phyloP scores from a whole-genome alignment of 2,113 vertebrate genomes.

The Perca fluviatilis region DNA sequence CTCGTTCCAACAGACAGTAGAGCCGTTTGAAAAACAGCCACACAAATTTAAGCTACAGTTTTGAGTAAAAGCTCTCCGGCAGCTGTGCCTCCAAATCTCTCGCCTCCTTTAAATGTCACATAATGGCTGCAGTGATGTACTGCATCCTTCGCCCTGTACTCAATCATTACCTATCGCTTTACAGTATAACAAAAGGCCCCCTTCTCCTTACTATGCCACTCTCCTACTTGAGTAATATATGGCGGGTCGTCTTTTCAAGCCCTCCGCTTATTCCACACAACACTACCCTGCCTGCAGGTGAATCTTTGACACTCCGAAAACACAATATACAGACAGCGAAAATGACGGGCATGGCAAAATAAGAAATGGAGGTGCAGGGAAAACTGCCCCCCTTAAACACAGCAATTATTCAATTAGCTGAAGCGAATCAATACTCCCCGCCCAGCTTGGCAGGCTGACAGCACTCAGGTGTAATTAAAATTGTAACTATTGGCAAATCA shows the following conservation, averaged over 20 bases:
- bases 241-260: constrained; percentile 27
- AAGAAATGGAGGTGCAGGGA: constrained; percentile 28
- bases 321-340: constrained; percentile 8
- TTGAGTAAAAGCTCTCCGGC: constrained; percentile 63
- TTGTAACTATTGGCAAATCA: constrained; percentile 85
- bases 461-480: constrained; percentile 88
- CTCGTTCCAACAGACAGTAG: constrained; percentile 40
- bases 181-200: constrained; percentile 39
- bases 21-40: constrained; percentile 63
- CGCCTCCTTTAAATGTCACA: constrained; percentile 69
- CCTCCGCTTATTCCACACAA: not conserved
- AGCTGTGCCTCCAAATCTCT: constrained; percentile 51
- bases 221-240: constrained; percentile 35
- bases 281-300: constrained; percentile 7
- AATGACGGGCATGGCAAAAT: constrained; percentile 47
- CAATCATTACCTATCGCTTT: constrained; percentile 40
- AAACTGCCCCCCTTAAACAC: constrained; percentile 63
- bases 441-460: constrained; percentile 79
- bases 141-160: constrained; percentile 28
- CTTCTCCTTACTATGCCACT: constrained; percentile 58
- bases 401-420: constrained; percentile 86
- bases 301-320: constrained; percentile 26
- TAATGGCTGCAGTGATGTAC: constrained; percentile 69
- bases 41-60: constrained; percentile 61
- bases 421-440: constrained; percentile 75